phyloP scores from a whole-genome alignment of 2,797 vertebrate genomes.

The Telmatherina bonti region DNA sequence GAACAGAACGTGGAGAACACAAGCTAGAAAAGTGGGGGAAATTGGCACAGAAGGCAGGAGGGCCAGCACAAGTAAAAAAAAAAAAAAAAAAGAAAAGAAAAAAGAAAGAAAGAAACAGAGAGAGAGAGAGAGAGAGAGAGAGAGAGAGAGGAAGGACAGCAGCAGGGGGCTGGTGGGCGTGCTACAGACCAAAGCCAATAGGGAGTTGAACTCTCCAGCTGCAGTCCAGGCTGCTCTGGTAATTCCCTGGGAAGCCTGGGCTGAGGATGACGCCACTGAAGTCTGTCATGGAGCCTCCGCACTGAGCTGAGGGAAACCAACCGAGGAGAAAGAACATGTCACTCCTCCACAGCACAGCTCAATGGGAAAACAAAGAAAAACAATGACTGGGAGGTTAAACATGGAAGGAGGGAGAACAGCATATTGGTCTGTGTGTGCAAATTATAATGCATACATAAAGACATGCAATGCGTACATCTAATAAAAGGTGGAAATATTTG shows the following conservation, averaged over 20 bases:
- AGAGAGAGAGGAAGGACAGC: not conserved
- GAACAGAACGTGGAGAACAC: not conserved
- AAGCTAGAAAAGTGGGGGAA: not conserved
- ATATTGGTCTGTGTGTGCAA: constrained; percentile 15
- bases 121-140: not conserved
- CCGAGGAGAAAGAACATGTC: constrained; percentile 72
- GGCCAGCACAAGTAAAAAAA: no score
- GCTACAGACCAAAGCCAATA: constrained; percentile 90
- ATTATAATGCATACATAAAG: not conserved
- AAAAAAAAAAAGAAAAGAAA: not conserved
- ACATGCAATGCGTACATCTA: not conserved
- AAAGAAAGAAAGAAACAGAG: no score
- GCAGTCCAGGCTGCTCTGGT: constrained; percentile 96
- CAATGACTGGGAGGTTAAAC: constrained; percentile 22
- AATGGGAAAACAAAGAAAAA: constrained; percentile 49
- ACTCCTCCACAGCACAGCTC: constrained; percentile 36
- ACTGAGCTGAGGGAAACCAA: constrained; percentile 87
- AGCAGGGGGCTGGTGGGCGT: constrained; percentile 14
- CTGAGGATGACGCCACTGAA: constrained; percentile 96
- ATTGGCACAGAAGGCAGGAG: no score
- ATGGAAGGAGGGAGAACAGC: constrained; percentile 23
- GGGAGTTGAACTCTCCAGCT: constrained; percentile 95
- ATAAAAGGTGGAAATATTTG: not conserved
- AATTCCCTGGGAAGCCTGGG: constrained; percentile 97
- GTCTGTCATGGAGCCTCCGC: constrained; percentile 92